Evolutionary conservation across 2,888 invertebrate genomes (phyloP).

Genomic region (Odontocerum albicorne): DNA sequence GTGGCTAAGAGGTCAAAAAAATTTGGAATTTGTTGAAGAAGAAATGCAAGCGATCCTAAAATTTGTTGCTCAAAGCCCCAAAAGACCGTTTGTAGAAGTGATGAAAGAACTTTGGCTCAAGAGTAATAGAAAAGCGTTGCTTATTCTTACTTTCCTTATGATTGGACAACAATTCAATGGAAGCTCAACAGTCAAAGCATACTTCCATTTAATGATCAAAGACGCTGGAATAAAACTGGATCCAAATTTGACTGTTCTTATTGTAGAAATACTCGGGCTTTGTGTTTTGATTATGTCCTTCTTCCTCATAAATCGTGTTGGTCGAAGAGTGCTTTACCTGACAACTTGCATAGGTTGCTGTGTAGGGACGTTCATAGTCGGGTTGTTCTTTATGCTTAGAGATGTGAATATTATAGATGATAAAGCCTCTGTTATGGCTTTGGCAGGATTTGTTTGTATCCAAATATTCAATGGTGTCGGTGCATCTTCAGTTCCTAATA

Average conservation of each 20-base stretch:
- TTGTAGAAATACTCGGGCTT: slow-evolving; percentile 14
- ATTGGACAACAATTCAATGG: slow-evolving; percentile 21
- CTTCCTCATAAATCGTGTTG: slow-evolving; percentile 15
- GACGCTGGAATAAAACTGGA: slow-evolving; percentile 7
- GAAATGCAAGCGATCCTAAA: slow-evolving; percentile 39
- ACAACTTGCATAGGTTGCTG: slow-evolving; percentile 10
- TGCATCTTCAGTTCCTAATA: slow-evolving; percentile 3
- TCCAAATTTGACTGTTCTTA: slow-evolving; percentile 10
- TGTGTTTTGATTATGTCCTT: slow-evolving; percentile 2
- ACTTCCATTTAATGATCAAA: slow-evolving; percentile 13
- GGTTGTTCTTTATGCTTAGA: slow-evolving; percentile 14
- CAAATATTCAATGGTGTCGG: slow-evolving; percentile 15
- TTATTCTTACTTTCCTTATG: slow-evolving; percentile 12
- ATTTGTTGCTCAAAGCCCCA: slow-evolving; percentile 42
- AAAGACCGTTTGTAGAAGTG: slow-evolving; percentile 36
- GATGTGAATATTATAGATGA: background rate
- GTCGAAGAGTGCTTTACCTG: slow-evolving; percentile 10
- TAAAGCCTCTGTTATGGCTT: slow-evolving; percentile 8
- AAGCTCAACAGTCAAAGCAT: slow-evolving; percentile 5
- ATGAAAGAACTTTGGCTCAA: slow-evolving; percentile 20
- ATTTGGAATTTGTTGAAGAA: slow-evolving; percentile 37
- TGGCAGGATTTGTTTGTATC: slow-evolving; percentile 2
- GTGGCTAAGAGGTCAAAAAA: slow-evolving; percentile 37
- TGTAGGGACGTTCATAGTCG: slow-evolving; percentile 11
- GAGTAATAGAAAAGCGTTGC: slow-evolving; percentile 11